Conservation (phyloP, 2,113 vertebrate genomes). For the Rattus norvegicus region DNA sequence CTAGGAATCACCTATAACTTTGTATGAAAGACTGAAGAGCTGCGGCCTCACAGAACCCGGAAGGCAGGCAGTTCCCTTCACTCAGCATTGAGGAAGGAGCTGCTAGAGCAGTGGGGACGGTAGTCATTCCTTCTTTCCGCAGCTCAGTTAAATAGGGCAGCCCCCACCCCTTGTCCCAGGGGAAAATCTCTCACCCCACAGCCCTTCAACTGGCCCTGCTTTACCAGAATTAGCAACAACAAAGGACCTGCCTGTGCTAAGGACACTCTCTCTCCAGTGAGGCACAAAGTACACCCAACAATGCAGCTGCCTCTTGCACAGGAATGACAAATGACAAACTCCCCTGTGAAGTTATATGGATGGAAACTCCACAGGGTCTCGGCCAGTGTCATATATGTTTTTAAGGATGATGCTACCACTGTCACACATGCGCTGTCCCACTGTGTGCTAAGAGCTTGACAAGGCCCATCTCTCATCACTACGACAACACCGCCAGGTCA, state of each 20-base stretch:
- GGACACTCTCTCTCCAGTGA: neutral
- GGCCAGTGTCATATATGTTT: neutral
- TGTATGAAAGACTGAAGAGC: neutral
- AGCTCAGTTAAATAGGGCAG: conserved; percentile 60
- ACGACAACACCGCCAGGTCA: neutral
- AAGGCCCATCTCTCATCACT: neutral
- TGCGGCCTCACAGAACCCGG: neutral
- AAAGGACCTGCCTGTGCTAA: neutral
- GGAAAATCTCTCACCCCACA: neutral
- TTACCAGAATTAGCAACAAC: conserved; percentile 54
- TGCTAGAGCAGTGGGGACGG: neutral
- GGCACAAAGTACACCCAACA: neutral
- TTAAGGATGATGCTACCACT: neutral
- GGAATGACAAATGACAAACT: neutral
- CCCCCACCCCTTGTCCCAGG: neutral
- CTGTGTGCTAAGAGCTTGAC: neutral
- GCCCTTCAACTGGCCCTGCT: neutral
- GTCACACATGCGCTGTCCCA: neutral
- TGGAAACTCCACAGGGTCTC: neutral
- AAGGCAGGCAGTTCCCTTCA: neutral
- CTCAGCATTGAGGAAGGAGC: conserved; percentile 30
- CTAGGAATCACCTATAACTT: neutral
- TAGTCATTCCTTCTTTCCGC: conserved; percentile 22
- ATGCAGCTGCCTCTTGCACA: neutral
- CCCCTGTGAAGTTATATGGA: neutral